A percentile compares a stretch with the other conserved stretches of the same genome.
phyloP scores from a whole-genome alignment of 2,888 invertebrate genomes.

The Rhagonycha fulva region DNA sequence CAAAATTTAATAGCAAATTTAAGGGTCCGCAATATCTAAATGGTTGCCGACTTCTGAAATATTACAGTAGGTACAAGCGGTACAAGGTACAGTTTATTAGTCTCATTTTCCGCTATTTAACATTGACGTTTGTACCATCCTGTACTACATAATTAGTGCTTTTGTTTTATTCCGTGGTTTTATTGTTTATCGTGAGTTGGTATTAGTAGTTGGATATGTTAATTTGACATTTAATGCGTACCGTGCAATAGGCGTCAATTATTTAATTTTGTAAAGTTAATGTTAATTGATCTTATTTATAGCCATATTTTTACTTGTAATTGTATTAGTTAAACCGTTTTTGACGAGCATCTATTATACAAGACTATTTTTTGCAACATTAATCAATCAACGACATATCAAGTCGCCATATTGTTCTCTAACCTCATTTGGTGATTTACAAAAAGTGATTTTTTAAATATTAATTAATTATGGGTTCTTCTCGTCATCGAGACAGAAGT shows the following conservation, averaged over 20 bases:
- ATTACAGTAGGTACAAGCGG: too few relatives aligned
- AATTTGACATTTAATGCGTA: background rate
- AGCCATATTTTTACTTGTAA: background rate
- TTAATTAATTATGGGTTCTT: conserved; percentile 59
- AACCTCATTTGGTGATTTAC: background rate
- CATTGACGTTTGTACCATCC: background rate
- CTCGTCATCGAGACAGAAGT: conserved; percentile 44
- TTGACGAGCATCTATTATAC: background rate
- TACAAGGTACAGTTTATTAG: too few relatives aligned
- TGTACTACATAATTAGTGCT: background rate
- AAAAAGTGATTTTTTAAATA: background rate
- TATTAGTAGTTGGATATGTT: background rate
- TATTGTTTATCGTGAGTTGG: background rate
- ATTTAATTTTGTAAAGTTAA: background rate
- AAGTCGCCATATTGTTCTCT: background rate
- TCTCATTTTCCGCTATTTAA: too few relatives aligned
- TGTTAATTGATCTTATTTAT: background rate
- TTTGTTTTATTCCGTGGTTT: background rate
- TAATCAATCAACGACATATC: background rate
- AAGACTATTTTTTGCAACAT: background rate
- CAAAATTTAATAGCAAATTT: too few relatives aligned
- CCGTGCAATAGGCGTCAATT: background rate
- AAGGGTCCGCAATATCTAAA: too few relatives aligned
- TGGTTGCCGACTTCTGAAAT: too few relatives aligned
- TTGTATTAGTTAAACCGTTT: background rate